phyloP scores from a whole-genome alignment of 2,888 invertebrate genomes.

The Nebria brevicollis region DNA sequence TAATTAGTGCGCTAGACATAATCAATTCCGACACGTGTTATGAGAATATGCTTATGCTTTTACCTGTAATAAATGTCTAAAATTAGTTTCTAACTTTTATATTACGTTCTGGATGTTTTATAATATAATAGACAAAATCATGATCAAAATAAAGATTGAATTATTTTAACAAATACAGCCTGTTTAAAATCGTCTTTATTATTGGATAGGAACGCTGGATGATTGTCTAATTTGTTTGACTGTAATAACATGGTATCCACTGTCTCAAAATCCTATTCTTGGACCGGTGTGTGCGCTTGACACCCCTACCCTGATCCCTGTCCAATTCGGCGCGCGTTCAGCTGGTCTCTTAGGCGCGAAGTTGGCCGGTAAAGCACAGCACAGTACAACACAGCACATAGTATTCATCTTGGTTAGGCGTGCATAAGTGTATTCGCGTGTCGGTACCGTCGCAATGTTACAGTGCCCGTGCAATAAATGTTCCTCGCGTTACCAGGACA shows the following conservation, averaged over 20 bases:
- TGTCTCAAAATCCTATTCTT: slow-evolving; percentile 62
- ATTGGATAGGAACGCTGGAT: background rate
- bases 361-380: slow-evolving; percentile 48
- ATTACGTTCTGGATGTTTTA: no score
- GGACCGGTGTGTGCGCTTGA: slow-evolving; percentile 49
- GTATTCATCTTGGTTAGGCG: background rate
- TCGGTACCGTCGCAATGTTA: slow-evolving; percentile 53
- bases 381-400: slow-evolving; percentile 60
- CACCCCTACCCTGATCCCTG: background rate
- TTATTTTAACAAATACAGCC: background rate
- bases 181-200: background rate
- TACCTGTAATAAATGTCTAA: no score
- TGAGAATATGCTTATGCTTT: no score
- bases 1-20: no score
- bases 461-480: slow-evolving; percentile 27
- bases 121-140: no score
- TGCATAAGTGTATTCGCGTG: background rate
- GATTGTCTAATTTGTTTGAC: background rate
- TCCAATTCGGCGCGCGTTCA: slow-evolving; percentile 7
- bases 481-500: background rate
- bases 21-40: no score
- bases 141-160: background rate
- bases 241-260: slow-evolving; percentile 1
- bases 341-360: slow-evolving; percentile 34
- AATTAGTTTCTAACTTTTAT: no score